Evolutionary conservation across 2,113 vertebrate genomes (phyloP).

Genomic region (Eptesicus fuscus): DNA sequence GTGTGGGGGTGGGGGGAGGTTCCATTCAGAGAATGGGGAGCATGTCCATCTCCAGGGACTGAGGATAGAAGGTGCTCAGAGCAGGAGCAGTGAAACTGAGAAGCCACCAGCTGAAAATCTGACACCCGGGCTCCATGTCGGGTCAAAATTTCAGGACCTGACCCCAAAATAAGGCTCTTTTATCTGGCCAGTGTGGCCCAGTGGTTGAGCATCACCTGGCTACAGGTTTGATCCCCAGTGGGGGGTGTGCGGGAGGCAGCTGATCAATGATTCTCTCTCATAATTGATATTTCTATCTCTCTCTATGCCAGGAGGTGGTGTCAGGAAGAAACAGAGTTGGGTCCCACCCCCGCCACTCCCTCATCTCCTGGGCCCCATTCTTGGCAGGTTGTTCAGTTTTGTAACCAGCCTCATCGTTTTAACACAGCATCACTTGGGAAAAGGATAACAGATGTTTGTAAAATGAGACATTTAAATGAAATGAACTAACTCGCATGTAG

Average conservation of each 20-base stretch:
- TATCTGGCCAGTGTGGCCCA: no score
- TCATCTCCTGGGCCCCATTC: neutral
- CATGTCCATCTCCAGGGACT: no score
- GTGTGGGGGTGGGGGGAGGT: fast-evolving
- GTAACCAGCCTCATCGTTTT: neutral
- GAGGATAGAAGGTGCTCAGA: neutral
- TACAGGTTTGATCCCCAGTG: no score
- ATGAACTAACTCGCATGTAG: neutral
- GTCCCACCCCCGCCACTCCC: fast-evolving
- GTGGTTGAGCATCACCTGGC: no score
- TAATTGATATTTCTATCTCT: no score
- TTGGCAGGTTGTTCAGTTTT: neutral
- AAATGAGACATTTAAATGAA: neutral
- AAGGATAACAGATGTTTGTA: neutral
- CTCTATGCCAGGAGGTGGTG: neutral
- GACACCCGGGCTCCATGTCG: neutral
- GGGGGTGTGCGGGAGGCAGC: no score
- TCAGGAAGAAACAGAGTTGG: neutral
- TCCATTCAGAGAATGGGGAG: neutral
- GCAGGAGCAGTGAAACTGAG: neutral
- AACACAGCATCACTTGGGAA: neutral
- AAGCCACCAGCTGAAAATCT: neutral
- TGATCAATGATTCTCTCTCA: no score
- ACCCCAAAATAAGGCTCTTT: neutral
- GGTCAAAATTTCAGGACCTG: neutral